Evolutionary conservation across 2,113 vertebrate species (phyloP).

Genomic region (Clarias batrachus): DNA sequence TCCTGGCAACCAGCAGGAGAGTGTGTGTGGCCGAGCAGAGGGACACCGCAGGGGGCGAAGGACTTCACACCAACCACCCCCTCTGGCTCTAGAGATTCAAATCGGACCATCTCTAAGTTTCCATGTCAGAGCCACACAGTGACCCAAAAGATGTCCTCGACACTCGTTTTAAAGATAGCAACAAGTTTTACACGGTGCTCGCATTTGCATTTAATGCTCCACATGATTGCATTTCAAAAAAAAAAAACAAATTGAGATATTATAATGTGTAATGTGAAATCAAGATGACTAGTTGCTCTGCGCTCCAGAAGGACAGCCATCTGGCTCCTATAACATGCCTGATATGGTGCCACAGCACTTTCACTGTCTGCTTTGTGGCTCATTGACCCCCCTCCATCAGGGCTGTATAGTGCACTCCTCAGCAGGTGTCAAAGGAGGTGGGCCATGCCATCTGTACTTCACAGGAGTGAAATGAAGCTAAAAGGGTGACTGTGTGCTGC

Average conservation of each 20-base stretch:
- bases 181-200: background rate
- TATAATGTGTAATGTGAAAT: background rate
- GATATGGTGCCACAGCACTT: slow-evolving; percentile 66
- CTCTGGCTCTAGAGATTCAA: background rate
- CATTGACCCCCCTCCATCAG: slow-evolving; percentile 56
- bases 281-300: slow-evolving; percentile 29
- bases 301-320: slow-evolving; percentile 67
- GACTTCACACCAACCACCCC: slow-evolving; percentile 57
- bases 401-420: slow-evolving; percentile 65
- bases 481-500: slow-evolving; percentile 43
- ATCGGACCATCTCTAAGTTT: background rate
- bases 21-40: slow-evolving; percentile 69
- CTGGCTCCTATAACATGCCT: slow-evolving; percentile 62
- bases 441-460: slow-evolving; percentile 71
- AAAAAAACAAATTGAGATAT: background rate
- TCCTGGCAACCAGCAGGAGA: slow-evolving; percentile 60
- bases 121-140: background rate
- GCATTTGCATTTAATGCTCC: background rate
- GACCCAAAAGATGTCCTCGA: background rate
- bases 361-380: slow-evolving; percentile 67
- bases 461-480: slow-evolving; percentile 60
- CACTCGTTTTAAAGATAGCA: background rate
- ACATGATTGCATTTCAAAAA: background rate
- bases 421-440: slow-evolving; percentile 72
- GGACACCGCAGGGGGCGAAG: slow-evolving; percentile 58